Conservation (phyloP, 1,140 invertebrate species). For the Anagrus nilaparvatae region DNA sequence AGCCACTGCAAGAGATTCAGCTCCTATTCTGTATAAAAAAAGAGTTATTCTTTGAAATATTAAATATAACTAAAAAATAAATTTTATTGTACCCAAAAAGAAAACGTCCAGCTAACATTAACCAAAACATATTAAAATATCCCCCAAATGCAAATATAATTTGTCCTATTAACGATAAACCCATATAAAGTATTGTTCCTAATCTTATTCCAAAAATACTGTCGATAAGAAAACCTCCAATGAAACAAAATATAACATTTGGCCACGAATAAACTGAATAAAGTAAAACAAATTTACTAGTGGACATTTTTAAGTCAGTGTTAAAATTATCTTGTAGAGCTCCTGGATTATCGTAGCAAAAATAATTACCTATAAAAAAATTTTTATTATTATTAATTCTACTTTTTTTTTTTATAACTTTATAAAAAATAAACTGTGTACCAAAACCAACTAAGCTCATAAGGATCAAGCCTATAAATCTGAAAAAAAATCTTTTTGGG, state of each 20-base stretch:
- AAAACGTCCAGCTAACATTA: conserved; percentile 89
- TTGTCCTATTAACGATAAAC: conserved; percentile 73
- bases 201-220: conserved; percentile 86
- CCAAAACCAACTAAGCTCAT: conserved; percentile 85
- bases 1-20: conserved; percentile 90
- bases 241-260: conserved; percentile 89
- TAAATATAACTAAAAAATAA: background rate
- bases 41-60: too few relatives aligned
- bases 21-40: conserved; percentile 68
- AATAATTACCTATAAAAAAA: conserved; percentile 84
- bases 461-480: conserved; percentile 63
- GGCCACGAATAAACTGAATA: conserved; percentile 98
- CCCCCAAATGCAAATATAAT: conserved; percentile 78
- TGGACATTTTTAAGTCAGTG: conserved; percentile 66
- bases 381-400: background rate
- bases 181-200: conserved; percentile 87
- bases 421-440: conserved; percentile 21
- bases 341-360: conserved; percentile 94
- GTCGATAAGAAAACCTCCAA: conserved; percentile 93
- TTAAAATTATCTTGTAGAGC: conserved; percentile 83
- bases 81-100: conserved; percentile 84
- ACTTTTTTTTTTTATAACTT: background rate
- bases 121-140: conserved; percentile 65
- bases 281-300: conserved; percentile 71
- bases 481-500: conserved; percentile 45